phyloP scores from a whole-genome alignment of 1,140 invertebrate genomes.

The Hylaeus anthracinus region DNA sequence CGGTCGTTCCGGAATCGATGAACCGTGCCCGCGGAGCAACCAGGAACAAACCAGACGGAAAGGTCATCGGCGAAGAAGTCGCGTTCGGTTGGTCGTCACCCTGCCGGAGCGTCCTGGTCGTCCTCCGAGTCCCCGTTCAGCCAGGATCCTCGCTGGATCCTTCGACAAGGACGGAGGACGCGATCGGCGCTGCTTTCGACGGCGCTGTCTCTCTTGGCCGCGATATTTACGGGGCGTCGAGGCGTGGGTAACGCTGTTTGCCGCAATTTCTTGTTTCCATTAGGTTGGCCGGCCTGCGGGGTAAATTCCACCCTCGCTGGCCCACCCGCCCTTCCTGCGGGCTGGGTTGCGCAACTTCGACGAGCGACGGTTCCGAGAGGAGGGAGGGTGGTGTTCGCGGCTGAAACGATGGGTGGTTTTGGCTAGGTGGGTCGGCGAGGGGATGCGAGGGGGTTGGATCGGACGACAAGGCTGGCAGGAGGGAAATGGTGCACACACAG shows the following conservation, averaged over 20 bases:
- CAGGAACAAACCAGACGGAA: neutral
- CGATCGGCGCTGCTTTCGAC: conserved; percentile 22
- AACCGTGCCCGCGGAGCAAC: neutral
- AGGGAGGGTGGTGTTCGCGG: neutral
- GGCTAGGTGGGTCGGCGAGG: conserved; percentile 10
- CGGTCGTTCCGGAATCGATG: too few species aligned
- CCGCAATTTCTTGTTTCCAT: conserved; percentile 82
- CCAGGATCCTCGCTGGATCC: conserved; percentile 32
- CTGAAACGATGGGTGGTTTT: conserved; percentile 20
- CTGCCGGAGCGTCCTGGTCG: neutral
- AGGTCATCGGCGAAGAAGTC: neutral
- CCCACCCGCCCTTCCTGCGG: conserved; percentile 48
- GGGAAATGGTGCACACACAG: conserved; percentile 74
- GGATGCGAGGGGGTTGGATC: conserved; percentile 17
- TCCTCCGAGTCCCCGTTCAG: too few species aligned
- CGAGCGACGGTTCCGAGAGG: conserved; percentile 25
- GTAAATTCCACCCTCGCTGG: conserved; percentile 72
- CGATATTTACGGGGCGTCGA: conserved; percentile 78
- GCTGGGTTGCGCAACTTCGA: conserved; percentile 73
- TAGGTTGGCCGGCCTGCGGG: conserved; percentile 79
- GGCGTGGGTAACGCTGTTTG: conserved; percentile 79
- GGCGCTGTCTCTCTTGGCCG: conserved; percentile 30
- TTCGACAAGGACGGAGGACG: conserved; percentile 50
- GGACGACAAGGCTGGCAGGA: conserved; percentile 54
- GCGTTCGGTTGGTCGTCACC: neutral